These are phyloP conservation scores for Craterocephalus amniculus DNA, from an alignment of 2,797 vertebrate genomes.

Conservation along the genomic window DNA sequence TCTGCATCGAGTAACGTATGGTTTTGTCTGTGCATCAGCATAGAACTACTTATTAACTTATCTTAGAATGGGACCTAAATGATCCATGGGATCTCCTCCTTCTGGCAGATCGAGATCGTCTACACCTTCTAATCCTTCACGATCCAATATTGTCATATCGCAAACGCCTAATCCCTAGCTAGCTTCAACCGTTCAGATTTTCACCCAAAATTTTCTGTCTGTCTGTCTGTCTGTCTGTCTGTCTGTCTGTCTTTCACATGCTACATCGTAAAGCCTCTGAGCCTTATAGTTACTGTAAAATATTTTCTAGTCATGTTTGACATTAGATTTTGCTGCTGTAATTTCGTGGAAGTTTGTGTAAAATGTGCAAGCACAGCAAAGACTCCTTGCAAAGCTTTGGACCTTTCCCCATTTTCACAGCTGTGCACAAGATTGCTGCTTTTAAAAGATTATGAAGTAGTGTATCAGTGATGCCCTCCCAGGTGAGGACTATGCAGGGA, in stretches of 20 bases:
- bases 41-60: no score
- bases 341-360: background rate
- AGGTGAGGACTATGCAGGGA: background rate
- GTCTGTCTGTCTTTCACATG: no score
- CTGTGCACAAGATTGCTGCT: background rate
- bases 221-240: no score
- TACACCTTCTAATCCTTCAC: no score
- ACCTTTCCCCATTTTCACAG: background rate
- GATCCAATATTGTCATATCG: no score
- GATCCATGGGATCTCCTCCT: no score
- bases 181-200: background rate
- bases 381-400: background rate
- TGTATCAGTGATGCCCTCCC: background rate
- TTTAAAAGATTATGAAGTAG: constrained; percentile 1
- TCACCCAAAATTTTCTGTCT: background rate
- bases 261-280: background rate
- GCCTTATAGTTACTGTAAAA: background rate
- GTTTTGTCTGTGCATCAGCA: no score
- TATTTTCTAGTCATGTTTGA: no score
- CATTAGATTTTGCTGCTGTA: background rate
- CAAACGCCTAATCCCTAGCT: no score
- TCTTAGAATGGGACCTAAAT: no score
- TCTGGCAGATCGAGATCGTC: no score
- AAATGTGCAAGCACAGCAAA: background rate
- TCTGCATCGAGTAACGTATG: no score